Base-by-base conservation (phyloP, 2,888 invertebrate species). In the Horisme vitalbata region DNA sequence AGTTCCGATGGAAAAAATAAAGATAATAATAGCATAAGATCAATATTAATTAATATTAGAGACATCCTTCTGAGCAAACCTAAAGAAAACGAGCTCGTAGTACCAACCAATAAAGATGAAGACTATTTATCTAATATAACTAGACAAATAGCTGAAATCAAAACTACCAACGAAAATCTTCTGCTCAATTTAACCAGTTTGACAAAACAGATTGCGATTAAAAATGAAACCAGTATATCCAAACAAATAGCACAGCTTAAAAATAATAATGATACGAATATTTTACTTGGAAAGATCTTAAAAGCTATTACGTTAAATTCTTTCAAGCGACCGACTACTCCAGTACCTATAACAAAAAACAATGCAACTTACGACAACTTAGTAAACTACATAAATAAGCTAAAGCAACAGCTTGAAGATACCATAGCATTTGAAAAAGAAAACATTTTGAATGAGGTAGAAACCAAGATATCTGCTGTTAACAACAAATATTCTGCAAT, bases 391-490 rank as follows among this genome's bases (percentile, higher is more conserved):
- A 58, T 73, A 15, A 55, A 61, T 35, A 63, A 61, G 45, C 35
- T 68, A 0, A 68, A 51, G 48, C 59, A 65, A 41, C 61, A 67
- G 30, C 45, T 68, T 8, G 62, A 68, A 43, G 52, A 61, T n/a
- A 36, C 58, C 2, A 55, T 70, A 43, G 36, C 55, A 1, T 44
- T 50, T 27, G 64, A 71, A 35, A 72, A 65, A 38, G 56, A 59
- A 36, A 65, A 49, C n/a, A 47, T 71, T 12, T 39, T 68, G 3
- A 51, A 56, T 36, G 70, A 71, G 24, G 32, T 71, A 1, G 62
- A 63, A 14, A 41, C 14, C n/a, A 70, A 63, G 48, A 51, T 68
- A 3, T 50, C 53, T 6, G 20, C 47, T 13, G 14, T 48, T 8
- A 55, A 50, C 11, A 27, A 53, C 33, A 46, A 56, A 13, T n/a